Evolutionary conservation across 2,888 invertebrate genomes (phyloP), one percentile per base, ranked within the genome.

Genomic region (Perizoma flavofasciatum): DNA sequence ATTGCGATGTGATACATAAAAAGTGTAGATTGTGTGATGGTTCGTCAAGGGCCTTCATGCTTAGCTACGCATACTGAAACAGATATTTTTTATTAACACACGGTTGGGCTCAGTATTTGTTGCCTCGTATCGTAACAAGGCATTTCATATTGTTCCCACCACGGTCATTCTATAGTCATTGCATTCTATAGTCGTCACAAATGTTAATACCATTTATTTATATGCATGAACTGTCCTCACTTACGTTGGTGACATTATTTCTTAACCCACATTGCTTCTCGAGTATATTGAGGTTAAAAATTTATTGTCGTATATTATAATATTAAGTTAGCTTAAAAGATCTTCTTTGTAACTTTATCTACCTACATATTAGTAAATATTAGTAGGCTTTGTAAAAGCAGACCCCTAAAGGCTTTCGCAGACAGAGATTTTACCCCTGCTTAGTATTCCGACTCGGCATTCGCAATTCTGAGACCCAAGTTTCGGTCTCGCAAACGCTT

Each of bases 161-260:
- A 79, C 75, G 82, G 82, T 79, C 79, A 82, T 79, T 82, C 70
- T 62, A 68, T 69, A 73, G 82, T 82, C 72, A 74, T 79, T 79
- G 78, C 82, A 72, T 68, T 72, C n/a, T n/a, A n/a, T n/a, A n/a
- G 73, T 74, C 70, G 77, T 72, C 77, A 75, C 79, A 83, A 84
- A 85, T 86, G 86, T 81, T 82, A 85, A 85, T 87, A 78, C 65
- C 72, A 77, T 79, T 84, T 82, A 81, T 90, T 88, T 82, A 79
- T 89, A 89, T 90, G 88, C 90, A 87, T 77, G 76, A 75, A 67
- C 71, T 83, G 82, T 84, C 71, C 76, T 70, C 75, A 78, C 78
- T 76, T 79, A 79, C 78, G 74, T 70, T 79, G 78, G 80, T 82
- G 80, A 84, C 82, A 83, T 49, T 79, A 79, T 80, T 77, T 78